phyloP scores from a whole-genome alignment of 2,113 vertebrate species.

The Toxostoma redivivum region DNA sequence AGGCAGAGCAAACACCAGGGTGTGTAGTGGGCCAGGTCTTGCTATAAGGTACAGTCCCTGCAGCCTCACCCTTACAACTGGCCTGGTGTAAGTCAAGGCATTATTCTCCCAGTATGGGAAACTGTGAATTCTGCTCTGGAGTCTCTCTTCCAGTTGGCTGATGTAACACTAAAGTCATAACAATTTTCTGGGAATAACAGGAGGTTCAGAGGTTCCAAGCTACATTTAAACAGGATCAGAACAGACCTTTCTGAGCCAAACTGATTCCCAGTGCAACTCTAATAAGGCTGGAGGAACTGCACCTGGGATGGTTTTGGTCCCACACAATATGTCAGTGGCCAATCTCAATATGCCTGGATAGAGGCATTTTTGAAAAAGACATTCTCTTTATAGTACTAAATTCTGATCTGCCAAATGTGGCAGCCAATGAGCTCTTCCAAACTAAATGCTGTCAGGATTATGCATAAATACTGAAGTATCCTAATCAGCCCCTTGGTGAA shows the following conservation, averaged over 20 bases:
- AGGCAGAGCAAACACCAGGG: not conserved
- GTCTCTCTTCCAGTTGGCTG: not conserved
- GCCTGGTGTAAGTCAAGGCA: not conserved
- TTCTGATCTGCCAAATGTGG: conserved; percentile 3
- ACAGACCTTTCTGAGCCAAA: not conserved
- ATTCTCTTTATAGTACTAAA: not conserved
- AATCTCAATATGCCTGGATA: not conserved
- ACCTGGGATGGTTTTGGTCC: not conserved
- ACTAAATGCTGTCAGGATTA: not conserved
- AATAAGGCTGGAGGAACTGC: not conserved
- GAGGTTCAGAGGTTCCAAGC: not conserved
- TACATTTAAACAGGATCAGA: not conserved
- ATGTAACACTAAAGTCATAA: not conserved
- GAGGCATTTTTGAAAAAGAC: not conserved
- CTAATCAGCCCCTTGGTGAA: conserved; percentile 29
- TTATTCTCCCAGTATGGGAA: not conserved
- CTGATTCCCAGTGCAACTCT: not conserved
- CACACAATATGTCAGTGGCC: not conserved
- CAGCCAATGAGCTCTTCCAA: not conserved
- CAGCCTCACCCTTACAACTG: not conserved
- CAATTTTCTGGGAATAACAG: not conserved
- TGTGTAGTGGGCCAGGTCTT: not conserved
- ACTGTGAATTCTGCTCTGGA: not conserved
- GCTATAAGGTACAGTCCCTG: not conserved
- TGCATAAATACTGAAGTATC: conserved; percentile 3